Evolutionary conservation across 2,888 invertebrate genomes (phyloP), one percentile per base, ranked within the genome.

Genomic region (Prenolepis imparis): DNA sequence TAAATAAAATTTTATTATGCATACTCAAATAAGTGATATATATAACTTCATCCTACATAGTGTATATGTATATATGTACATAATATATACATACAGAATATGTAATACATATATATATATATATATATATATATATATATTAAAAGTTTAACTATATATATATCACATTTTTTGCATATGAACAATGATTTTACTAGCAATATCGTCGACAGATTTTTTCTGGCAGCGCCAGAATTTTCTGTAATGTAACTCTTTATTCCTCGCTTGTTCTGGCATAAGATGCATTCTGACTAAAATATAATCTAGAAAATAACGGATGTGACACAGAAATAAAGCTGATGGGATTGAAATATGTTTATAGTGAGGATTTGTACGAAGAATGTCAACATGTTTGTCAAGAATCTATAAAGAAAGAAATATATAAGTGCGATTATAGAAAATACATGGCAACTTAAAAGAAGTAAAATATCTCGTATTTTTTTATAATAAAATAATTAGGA

Each of bases 241-340:
- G 6, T 78, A 78, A 57, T 59, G 12, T 9, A 68, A 2, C 32
- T 78, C 41, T 68, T 68, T 44, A 15, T 18, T 32, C 5, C 57
- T 78, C 21, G 12, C 44, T 59, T 78, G 32, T 15, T 24, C 57
- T 15, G 57, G 32, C 18, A 21, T 68, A 44, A 57, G 15, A 44
- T 32, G 32, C 12, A 78, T 57, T 24, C 28, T 57, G 8, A 4
- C 11, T n/a, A 68, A 41, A 32, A 18, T 18, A 12, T 68, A 6
- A 44, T 78, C 24, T 44, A 78, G 44, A 28, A 78, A 68, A 21
- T 64, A 68, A 78, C 32, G 32, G 11, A 78, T 24, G n/a, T 57
- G 28, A 21, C 44, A 9, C 6, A 78, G 4, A 78, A 78, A 59
- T 18, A 78, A 44, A 68, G 68, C 44, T 57, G 41, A 68, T 32